phyloP scores from a whole-genome alignment of 2,113 vertebrate genomes.

The Mola mola region DNA sequence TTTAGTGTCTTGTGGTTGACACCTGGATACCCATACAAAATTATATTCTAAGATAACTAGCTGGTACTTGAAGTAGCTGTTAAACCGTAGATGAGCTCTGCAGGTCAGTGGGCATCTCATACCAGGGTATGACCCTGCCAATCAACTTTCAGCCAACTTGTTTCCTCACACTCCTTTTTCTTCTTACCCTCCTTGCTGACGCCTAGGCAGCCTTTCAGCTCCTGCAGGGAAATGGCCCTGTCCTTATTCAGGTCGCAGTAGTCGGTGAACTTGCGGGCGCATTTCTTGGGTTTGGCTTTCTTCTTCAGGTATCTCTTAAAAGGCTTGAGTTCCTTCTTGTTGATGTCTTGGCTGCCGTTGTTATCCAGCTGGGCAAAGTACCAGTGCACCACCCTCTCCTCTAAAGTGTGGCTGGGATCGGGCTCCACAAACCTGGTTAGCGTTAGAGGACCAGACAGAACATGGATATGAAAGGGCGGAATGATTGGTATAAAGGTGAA shows the following conservation, averaged over 20 bases:
- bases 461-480: background rate
- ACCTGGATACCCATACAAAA: no score
- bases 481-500: background rate
- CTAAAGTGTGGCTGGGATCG: conserved; percentile 95
- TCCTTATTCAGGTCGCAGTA: conserved; percentile 99
- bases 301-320: conserved; percentile 98
- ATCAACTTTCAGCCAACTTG: no score
- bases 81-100: no score
- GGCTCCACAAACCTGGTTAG: conserved; percentile 91
- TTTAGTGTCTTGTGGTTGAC: no score
- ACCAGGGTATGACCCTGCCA: no score
- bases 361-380: conserved; percentile 97
- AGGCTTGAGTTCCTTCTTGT: conserved; percentile 95
- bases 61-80: no score
- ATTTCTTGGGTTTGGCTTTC: conserved; percentile 99
- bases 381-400: conserved; percentile 97
- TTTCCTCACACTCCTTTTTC: background rate
- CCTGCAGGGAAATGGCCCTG: conserved; percentile 91
- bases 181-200: conserved; percentile 93
- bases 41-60: no score
- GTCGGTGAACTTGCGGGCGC: conserved; percentile 93
- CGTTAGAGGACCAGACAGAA: background rate
- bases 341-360: conserved; percentile 93
- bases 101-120: no score
- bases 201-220: conserved; percentile 97